Percentiles rank a stretch among this genome's conserved stretches.
phyloP scores from a whole-genome alignment of 1,140 invertebrate genomes.

The Trachymyrmex septentrionalis region DNA sequence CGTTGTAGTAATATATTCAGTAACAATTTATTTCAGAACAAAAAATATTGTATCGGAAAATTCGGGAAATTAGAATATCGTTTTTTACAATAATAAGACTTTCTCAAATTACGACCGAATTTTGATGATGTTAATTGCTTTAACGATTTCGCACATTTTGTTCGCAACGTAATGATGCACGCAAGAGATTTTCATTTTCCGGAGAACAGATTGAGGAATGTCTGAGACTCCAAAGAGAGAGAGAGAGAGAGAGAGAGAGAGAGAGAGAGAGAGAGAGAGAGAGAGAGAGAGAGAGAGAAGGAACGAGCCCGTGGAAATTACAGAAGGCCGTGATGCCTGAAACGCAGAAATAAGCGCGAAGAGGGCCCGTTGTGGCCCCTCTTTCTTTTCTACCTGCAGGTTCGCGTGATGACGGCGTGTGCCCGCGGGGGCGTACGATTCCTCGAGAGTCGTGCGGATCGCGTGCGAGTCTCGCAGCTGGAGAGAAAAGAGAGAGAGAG shows the following conservation, averaged over 20 bases:
- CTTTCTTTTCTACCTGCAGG: slow-evolving; percentile 60
- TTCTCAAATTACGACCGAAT: not conserved
- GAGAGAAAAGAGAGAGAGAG: slow-evolving; percentile 31
- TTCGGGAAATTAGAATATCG: not conserved
- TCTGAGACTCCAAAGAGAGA: too few species aligned
- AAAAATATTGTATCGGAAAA: not conserved
- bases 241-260: too few species aligned
- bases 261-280: too few species aligned
- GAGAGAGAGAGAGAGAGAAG: not conserved
- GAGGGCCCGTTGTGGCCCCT: slow-evolving; percentile 12
- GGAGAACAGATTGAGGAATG: slow-evolving; percentile 1
- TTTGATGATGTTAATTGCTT: not conserved
- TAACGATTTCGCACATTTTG: not conserved
- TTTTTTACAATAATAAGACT: not conserved
- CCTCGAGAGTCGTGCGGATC: slow-evolving; percentile 69
- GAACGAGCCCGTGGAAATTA: slow-evolving; percentile 29
- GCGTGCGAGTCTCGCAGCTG: slow-evolving; percentile 73
- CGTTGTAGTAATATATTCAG: not conserved
- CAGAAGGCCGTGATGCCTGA: slow-evolving; percentile 41
- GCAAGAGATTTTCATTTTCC: slow-evolving; percentile 2
- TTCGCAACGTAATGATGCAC: not conserved
- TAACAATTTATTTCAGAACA: not conserved
- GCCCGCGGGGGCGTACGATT: slow-evolving; percentile 83
- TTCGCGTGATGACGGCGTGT: slow-evolving; percentile 84
- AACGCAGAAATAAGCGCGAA: slow-evolving; percentile 40